Base-by-base conservation (phyloP, 2,113 vertebrate species). In the Xiphorhynchus elegans region DNA sequence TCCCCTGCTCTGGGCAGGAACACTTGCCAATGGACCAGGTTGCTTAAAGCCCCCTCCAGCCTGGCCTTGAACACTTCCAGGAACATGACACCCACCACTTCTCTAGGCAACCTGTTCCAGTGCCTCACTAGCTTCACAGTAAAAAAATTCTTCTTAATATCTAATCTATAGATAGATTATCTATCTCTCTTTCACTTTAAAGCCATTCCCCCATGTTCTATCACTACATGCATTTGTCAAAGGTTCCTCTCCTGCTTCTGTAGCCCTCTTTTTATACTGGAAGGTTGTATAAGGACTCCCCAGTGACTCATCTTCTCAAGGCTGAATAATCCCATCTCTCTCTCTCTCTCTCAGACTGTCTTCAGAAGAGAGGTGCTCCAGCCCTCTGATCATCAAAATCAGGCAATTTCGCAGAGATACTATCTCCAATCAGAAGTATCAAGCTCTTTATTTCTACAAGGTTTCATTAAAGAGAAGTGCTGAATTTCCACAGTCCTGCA, bases 321-420 rank as follows among this genome's bases (percentile, higher is more conserved):
- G 17, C 42, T 72, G 49, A 47, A 5, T 20, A 64, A 3, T 3
- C 10, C 13, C 56, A 47, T 3, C 40, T 40, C 40, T 40, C 13
- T 40, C 40, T 40, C 13, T 40, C 19, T 12, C 13, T 21, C 24
- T 50, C 59, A 58, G 42, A 37, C 26, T 28, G 44, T 11, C 76
- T 58, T 18, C 17, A 9, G 3, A 59, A 28, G 8, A 52, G 26
- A 59, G 23, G 7, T 59, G 52, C 16, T 59, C 20, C 60, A 39
- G 15, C 39, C 18, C 46, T n/a, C 1, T 0, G 2, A 1, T 39
- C 29, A 31, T 55, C 31, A 72, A 17, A 14, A 28, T 29, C 20
- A 39, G 19, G 10, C 60, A 21, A 29, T 28, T 56, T 24, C 8
- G 1, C 29, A 81, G 46, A 53, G 21, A 9, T 39, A 31, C 55